phyloP scores from a whole-genome alignment of 2,888 invertebrate genomes.

The Caenorhabditis virilis region DNA sequence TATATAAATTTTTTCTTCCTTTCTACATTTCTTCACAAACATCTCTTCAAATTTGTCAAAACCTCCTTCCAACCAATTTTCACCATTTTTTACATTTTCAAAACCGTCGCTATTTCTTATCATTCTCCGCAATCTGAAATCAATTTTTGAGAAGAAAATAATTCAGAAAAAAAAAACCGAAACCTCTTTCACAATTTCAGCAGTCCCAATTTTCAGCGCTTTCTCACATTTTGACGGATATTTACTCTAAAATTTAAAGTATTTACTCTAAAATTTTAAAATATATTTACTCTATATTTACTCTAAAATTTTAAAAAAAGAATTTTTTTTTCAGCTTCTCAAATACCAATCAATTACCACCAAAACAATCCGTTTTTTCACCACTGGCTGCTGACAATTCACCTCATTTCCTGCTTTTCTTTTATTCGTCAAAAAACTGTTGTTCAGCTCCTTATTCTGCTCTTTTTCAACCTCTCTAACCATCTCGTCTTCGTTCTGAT shows the following conservation, averaged over 20 bases:
- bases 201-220: constrained; percentile 17
- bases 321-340: not conserved
- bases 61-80: constrained; percentile 17
- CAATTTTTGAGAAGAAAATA: not conserved
- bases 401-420: not conserved
- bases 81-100: constrained; percentile 22
- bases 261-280: too few relatives aligned
- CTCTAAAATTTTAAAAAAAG: too few relatives aligned
- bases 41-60: constrained; percentile 14
- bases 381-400: constrained; percentile 5
- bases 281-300: too few relatives aligned
- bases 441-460: not conserved
- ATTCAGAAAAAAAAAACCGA: not conserved
- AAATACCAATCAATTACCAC: not conserved
- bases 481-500: constrained; percentile 31
- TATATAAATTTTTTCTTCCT: too few relatives aligned
- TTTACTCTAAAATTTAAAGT: not conserved
- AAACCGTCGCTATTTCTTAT: constrained; percentile 17
- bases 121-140: constrained; percentile 18
- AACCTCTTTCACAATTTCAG: constrained; percentile 13
- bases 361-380: constrained; percentile 15
- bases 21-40: constrained; percentile 7
- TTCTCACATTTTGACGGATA: constrained; percentile 4
- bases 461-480: not conserved
- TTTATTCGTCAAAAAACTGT: not conserved